These are phyloP conservation scores for Syngnathus scovelli DNA, from an alignment of 2,113 vertebrate species.

Conservation along the genomic window DNA sequence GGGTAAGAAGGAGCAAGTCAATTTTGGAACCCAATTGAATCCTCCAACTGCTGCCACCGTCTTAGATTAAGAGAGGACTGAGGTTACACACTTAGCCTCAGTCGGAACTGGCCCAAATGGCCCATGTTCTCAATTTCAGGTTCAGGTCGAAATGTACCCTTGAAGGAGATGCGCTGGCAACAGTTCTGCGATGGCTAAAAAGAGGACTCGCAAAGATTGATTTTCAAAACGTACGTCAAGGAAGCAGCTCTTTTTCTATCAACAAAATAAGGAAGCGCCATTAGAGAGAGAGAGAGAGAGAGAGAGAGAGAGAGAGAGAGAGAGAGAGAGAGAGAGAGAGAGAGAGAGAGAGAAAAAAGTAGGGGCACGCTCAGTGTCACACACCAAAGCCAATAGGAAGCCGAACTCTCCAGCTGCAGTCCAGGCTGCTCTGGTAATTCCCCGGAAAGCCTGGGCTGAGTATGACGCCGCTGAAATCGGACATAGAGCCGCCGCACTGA, in stretches of 20 bases:
- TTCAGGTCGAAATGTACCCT: not conserved
- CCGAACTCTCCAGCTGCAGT: conserved; percentile 92
- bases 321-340: not conserved
- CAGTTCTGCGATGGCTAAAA: not conserved
- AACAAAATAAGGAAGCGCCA: not conserved
- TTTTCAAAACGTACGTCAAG: not conserved
- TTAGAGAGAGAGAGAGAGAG: too few relatives aligned
- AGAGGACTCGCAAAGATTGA: not conserved
- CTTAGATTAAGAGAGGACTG: not conserved
- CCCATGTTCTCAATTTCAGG: not conserved
- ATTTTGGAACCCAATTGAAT: not conserved
- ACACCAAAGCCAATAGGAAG: conserved; percentile 90
- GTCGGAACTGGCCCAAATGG: not conserved
- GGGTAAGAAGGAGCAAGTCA: not conserved
- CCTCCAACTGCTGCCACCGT: not conserved
- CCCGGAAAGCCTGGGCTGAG: conserved; percentile 95
- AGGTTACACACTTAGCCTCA: not conserved
- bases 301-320: not conserved
- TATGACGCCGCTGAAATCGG: conserved; percentile 89
- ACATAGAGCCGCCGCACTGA: conserved; percentile 87
- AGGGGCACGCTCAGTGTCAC: conserved; percentile 14
- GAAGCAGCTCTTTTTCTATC: not conserved
- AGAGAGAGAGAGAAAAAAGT: not conserved
- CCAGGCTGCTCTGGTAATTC: conserved; percentile 95
- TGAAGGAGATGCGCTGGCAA: not conserved